These are phyloP conservation scores for Liolophura sinensis DNA, from an alignment of 1,140 invertebrate species.

Conservation along the genomic window DNA sequence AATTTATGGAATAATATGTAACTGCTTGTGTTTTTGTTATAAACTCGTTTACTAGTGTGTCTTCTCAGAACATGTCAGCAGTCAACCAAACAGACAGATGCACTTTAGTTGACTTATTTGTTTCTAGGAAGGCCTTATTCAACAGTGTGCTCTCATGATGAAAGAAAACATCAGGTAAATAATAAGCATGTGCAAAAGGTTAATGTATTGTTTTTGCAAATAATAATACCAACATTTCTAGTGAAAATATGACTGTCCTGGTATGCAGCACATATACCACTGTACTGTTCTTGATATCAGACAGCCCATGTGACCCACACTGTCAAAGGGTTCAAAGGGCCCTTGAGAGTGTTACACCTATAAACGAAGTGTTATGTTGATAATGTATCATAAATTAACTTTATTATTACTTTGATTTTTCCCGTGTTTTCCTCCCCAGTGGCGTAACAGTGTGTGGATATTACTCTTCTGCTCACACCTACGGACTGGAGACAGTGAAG, in stretches of 20 bases:
- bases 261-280: no score
- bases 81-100: not conserved
- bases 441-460: constrained; percentile 70
- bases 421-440: constrained; percentile 30
- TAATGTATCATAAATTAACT: no score
- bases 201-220: not conserved
- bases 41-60: no score
- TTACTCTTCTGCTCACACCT: constrained; percentile 70
- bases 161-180: constrained; percentile 70
- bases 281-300: no score
- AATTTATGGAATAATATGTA: no score
- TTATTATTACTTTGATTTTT: no score
- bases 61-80: no score
- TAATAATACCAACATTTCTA: not conserved
- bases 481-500: constrained; percentile 69
- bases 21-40: no score
- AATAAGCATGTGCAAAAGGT: not conserved
- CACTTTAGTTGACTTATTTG: not conserved
- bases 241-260: not conserved
- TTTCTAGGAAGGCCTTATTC: constrained; percentile 70
- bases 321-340: no score
- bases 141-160: constrained; percentile 78
- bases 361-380: no score
- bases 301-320: no score
- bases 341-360: no score